Evolutionary conservation across 2,113 vertebrate genomes (phyloP).

Genomic region (Gnathonemus echidnorhynchus): DNA sequence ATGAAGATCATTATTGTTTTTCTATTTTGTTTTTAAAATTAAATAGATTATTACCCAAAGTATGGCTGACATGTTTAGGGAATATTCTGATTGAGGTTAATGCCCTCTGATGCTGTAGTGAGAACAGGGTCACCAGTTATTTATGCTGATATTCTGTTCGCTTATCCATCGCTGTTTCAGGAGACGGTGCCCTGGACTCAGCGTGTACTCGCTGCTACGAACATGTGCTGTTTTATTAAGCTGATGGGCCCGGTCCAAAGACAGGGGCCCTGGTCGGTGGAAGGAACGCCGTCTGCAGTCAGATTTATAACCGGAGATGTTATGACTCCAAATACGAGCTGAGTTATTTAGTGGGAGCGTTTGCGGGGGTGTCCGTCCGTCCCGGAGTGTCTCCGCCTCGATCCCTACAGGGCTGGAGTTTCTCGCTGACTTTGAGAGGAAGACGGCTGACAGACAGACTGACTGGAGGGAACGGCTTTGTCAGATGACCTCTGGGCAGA

Average conservation of each 20-base stretch:
- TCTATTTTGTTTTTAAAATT: neutral
- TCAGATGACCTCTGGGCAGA: neutral
- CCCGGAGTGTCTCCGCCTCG: neutral
- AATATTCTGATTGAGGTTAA: neutral
- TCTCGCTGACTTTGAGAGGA: neutral
- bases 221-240: neutral
- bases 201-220: neutral
- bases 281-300: neutral
- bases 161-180: neutral
- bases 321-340: neutral
- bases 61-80: neutral
- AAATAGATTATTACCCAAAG: neutral
- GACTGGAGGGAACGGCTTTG: neutral
- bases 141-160: neutral
- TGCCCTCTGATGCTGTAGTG: neutral
- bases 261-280: neutral
- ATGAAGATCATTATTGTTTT: neutral
- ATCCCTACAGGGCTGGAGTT: neutral
- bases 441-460: neutral
- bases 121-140: neutral
- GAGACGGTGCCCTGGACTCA: neutral
- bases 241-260: neutral
- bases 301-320: slow-evolving; percentile 10
- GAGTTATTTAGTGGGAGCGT: slow-evolving; percentile 5
- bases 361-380: neutral